Percentiles rank a stretch among this genome's conserved stretches.
These are phyloP conservation scores for Schlechtendalia chinensis DNA, from an alignment of 1,140 invertebrate species.

Conservation along the genomic window DNA sequence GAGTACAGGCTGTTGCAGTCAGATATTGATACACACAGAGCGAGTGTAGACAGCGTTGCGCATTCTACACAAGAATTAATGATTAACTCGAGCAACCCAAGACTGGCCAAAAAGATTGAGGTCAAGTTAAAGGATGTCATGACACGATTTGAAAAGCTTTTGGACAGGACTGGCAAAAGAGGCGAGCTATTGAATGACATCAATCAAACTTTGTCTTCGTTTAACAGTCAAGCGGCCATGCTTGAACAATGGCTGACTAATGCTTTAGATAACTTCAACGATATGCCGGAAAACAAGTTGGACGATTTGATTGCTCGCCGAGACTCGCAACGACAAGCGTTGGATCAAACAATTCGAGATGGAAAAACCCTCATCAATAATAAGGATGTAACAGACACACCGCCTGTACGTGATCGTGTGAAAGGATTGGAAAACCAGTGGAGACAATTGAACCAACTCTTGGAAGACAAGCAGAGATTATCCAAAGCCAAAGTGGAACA, in stretches of 20 bases:
- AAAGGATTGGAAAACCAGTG: conserved; percentile 84
- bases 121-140: conserved; percentile 82
- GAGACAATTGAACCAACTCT: conserved; percentile 74
- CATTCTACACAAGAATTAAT: conserved; percentile 76
- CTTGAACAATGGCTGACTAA: conserved; percentile 72
- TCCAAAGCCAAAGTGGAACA: conserved; percentile 81
- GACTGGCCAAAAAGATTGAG: conserved; percentile 86
- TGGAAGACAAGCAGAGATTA: conserved; percentile 81
- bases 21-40: conserved; percentile 80
- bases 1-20: conserved; percentile 76
- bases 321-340: conserved; percentile 62
- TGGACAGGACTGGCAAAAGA: conserved; percentile 75
- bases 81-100: conserved; percentile 75
- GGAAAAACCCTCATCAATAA: conserved; percentile 83
- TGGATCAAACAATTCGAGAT: conserved; percentile 75
- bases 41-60: conserved; percentile 79
- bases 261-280: conserved; percentile 76
- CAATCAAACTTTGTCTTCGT: conserved; percentile 67
- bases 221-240: conserved; percentile 67
- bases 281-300: conserved; percentile 68
- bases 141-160: conserved; percentile 74
- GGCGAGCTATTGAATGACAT: conserved; percentile 81
- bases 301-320: conserved; percentile 59
- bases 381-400: conserved; percentile 86
- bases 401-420: conserved; percentile 79